Evolutionary conservation across 2,797 vertebrate species (phyloP), one percentile per base, ranked within the genome.

Genomic region (Scolopax bukidnonensis): DNA sequence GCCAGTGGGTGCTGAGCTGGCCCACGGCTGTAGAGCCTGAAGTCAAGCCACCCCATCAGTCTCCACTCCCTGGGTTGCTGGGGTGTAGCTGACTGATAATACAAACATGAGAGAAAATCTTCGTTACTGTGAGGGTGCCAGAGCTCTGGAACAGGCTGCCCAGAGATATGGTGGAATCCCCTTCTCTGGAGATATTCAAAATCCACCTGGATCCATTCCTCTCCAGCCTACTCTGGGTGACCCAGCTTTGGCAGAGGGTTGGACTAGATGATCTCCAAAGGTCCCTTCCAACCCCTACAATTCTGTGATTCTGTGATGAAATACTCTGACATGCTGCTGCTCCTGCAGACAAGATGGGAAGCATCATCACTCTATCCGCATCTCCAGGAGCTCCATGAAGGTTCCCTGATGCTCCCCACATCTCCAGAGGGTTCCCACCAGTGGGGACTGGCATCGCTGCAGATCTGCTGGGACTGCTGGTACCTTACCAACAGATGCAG

Each of bases 391-490:
- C 36, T 30, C 36, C 45, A 9, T 3, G 59, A 38, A 48, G 53
- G 50, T n/a, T 76, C 19, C 30, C 16, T 64, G 16, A 74, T 68
- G 73, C 80, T 65, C 60, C 61, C 24, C 23, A 24, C 3, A 2
- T 33, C 48, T 38, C 47, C 0, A 0, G 30, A 25, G 64, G 12
- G 3, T 6, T 90, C 56, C 36, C 57, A 19, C 10, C 0, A 1
- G 32, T 10, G 17, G 57, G 36, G 21, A 57, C 1, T 50, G 9
- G 21, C 36, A 18, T 20, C 0, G 0, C 21, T 47, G 33, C 1
- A 3, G 69, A 23, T 4, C 3, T 16, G 81, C 84, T 28, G 56
- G 0, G 2, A 11, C 67, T 51, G 75, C 41, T 84, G 69, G 57
- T 51, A 12, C 33, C 16, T 74, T 4, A 1, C 32, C 86, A 70